Evolutionary conservation across 2,888 invertebrate genomes (phyloP).

Genomic region (Microctonus brassicae): DNA sequence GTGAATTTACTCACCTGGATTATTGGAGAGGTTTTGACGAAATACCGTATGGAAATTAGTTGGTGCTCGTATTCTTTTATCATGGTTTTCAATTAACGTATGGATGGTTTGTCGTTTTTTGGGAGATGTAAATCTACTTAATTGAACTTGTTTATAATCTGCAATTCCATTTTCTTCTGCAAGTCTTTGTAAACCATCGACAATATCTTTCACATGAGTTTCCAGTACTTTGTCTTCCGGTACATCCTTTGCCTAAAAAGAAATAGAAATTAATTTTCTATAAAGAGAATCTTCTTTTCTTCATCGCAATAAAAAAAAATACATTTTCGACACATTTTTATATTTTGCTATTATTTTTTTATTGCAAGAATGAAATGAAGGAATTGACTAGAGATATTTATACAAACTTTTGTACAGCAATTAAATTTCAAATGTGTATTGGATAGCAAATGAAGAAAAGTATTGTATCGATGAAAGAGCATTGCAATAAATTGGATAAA

Average conservation of each 20-base stretch:
- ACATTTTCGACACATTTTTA: too few species aligned
- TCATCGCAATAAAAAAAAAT: too few species aligned
- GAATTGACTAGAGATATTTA: too few species aligned
- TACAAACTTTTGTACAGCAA: constrained; percentile 80
- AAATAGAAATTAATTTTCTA: background rate
- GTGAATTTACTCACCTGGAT: constrained; percentile 32
- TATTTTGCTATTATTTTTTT: too few species aligned
- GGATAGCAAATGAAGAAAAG: constrained; percentile 79
- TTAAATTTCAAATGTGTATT: constrained; percentile 91
- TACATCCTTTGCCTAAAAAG: constrained; percentile 79
- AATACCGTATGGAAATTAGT: constrained; percentile 55
- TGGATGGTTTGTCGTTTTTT: constrained; percentile 87
- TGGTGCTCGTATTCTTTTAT: constrained; percentile 86
- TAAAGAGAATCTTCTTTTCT: too few species aligned
- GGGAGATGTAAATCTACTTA: constrained; percentile 83
- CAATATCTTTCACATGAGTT: constrained; percentile 89
- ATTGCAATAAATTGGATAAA: constrained; percentile 77
- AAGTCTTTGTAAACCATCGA: constrained; percentile 85
- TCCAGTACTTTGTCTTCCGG: constrained; percentile 82
- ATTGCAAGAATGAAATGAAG: too few species aligned
- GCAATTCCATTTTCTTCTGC: constrained; percentile 72
- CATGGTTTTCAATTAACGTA: constrained; percentile 87
- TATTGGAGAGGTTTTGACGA: constrained; percentile 51
- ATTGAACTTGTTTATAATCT: constrained; percentile 75
- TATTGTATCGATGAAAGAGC: constrained; percentile 77